Base-by-base conservation (phyloP, 2,797 vertebrate genomes). In the Leptoclinus maculatus region DNA sequence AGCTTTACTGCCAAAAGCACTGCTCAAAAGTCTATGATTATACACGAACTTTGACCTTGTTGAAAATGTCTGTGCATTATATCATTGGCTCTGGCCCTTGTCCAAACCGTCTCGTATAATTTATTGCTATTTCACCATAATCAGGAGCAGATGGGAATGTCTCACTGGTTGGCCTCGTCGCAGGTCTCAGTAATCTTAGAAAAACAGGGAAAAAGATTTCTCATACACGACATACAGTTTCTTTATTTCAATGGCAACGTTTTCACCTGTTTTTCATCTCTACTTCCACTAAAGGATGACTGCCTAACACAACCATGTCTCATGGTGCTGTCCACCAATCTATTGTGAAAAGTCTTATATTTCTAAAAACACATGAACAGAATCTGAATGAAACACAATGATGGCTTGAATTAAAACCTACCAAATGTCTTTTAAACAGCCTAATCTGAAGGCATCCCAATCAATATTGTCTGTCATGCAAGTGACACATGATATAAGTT, bases 111-210 rank as follows among this genome's bases (percentile, higher is more conserved):
- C 79, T 82, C 64, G 29, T 74, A 76, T 69, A 56, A 78, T 81
- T 79, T 80, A 82, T 66, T 84, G 49, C 85, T 84, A 84, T 84
- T 72, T 68, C 53, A 66, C 80, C 66, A 60, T 84, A 85, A 90
- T 83, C 62, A 25, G 43, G 13, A 70, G n/a, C 91, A 91, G 87
- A 89, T 92, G 90, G 83, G 78, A 77, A 72, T 47, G 45, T 75
- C 71, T 88, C 75, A 68, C 76, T 71, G 72, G 68, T 74, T 76
- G 83, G 83, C 79, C 34, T 78, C 65, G 47, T 69, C 47, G 4
- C 71, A 72, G 67, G 36, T 83, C 76, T 60, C 3, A 0, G 51
- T 80, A 71, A 86, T 79, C 69, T 83, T 72, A 84, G 49, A 73
- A 69, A 85, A 89, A 87, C 74, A 82, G 14, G 83, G 27, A 49